These are phyloP conservation scores for Zophobas morio DNA, from an alignment of 1,140 invertebrate species.

Conservation along the genomic window DNA sequence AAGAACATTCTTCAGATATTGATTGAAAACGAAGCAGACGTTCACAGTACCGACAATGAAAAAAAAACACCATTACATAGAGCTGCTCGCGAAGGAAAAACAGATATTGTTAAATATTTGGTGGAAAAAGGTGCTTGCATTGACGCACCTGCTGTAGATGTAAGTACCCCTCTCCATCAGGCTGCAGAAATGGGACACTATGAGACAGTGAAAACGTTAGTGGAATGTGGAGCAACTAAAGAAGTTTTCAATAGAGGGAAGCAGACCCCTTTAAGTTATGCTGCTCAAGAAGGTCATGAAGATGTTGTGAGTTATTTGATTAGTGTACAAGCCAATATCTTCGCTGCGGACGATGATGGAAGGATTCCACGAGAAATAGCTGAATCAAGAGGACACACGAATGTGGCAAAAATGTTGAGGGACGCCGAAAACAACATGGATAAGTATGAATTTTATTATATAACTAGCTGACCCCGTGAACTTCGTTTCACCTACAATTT, in stretches of 20 bases:
- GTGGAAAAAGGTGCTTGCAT: neutral
- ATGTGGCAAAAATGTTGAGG: neutral
- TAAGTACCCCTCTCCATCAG: neutral
- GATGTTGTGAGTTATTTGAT: neutral
- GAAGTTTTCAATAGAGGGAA: neutral
- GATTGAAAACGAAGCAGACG: neutral
- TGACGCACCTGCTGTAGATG: neutral
- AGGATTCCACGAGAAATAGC: neutral
- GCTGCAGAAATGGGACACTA: neutral
- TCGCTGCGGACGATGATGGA: neutral
- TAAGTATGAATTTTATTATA: neutral
- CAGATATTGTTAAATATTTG: neutral
- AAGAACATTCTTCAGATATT: neutral
- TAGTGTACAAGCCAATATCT: neutral
- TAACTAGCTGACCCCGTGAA: too few relatives aligned
- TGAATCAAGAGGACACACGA: neutral
- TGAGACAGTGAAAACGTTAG: neutral
- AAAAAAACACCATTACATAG: neutral
- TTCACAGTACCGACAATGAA: neutral
- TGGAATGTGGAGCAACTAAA: neutral
- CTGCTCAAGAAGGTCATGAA: neutral
- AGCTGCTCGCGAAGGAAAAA: neutral
- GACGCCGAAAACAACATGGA: neutral
- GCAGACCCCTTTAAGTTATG: neutral
- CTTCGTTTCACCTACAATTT: too few relatives aligned